Percentiles rank a stretch among this genome's conserved stretches.
phyloP scores from a whole-genome alignment of 2,113 vertebrate genomes.

The Brachyhypopomus occidentalis region DNA sequence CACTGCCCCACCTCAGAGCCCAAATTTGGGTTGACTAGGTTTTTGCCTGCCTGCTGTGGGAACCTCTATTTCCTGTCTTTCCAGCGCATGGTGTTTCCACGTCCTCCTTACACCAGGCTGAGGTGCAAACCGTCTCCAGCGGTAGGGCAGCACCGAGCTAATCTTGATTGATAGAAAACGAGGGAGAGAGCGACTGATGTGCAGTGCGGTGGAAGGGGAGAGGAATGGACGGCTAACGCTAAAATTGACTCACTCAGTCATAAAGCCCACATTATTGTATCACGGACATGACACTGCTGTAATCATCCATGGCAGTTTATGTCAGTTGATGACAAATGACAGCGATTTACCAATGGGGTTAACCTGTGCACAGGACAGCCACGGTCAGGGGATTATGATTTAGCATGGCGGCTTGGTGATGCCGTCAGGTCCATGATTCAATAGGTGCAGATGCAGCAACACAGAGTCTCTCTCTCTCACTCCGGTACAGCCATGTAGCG shows the following conservation, averaged over 20 bases:
- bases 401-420: slow-evolving; percentile 45
- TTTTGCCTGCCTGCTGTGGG: slow-evolving; percentile 34
- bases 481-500: slow-evolving; percentile 24
- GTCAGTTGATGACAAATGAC: slow-evolving; percentile 58
- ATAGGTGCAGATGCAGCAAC: slow-evolving; percentile 42
- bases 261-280: slow-evolving; percentile 61
- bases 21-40: slow-evolving; percentile 33
- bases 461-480: slow-evolving; percentile 41
- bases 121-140: slow-evolving; percentile 42
- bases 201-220: slow-evolving; percentile 36
- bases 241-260: slow-evolving; percentile 60
- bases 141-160: slow-evolving; percentile 43
- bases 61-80: slow-evolving; percentile 34
- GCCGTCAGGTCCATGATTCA: slow-evolving; percentile 50
- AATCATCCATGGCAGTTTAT: slow-evolving; percentile 58
- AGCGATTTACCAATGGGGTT: slow-evolving; percentile 57
- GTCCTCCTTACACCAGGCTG: slow-evolving; percentile 31
- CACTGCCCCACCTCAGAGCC: slow-evolving; percentile 19
- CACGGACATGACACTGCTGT: slow-evolving; percentile 57
- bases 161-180: slow-evolving; percentile 56
- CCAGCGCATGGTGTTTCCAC: neutral
- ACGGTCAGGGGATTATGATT: slow-evolving; percentile 60
- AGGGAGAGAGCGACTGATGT: slow-evolving; percentile 40
- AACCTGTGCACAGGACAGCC: slow-evolving; percentile 56
- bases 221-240: slow-evolving; percentile 54